Percentiles rank a stretch among this genome's conserved stretches.
These are phyloP conservation scores for Hyles lineata DNA, from an alignment of 2,888 invertebrate genomes.

Conservation along the genomic window DNA sequence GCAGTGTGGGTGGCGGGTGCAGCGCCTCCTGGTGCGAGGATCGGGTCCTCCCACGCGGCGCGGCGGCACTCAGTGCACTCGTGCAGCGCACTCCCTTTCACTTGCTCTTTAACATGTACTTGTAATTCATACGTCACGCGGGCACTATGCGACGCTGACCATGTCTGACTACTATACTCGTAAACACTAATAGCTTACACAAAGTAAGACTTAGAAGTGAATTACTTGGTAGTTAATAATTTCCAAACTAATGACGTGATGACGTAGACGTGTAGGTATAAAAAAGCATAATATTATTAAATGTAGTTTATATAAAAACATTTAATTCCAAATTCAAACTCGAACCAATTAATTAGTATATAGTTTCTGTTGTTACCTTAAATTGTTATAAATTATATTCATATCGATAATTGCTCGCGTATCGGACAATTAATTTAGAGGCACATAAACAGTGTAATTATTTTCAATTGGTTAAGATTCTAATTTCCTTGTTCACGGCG, in stretches of 20 bases:
- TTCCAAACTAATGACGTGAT: too few relatives aligned
- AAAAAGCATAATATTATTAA: background rate
- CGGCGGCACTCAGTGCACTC: conserved; percentile 40
- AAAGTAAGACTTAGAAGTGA: background rate
- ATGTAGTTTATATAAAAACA: too few relatives aligned
- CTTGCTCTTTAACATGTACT: conserved; percentile 33
- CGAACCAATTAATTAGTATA: too few relatives aligned
- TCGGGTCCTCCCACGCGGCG: conserved; percentile 62
- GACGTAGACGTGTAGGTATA: too few relatives aligned
- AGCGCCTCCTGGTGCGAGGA: conserved; percentile 29
- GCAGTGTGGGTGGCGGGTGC: background rate
- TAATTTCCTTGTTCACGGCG: conserved; percentile 17
- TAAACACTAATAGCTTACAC: background rate
- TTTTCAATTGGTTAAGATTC: conserved; percentile 4
- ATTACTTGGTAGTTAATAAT: too few relatives aligned
- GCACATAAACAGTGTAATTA: background rate
- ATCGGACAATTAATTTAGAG: background rate
- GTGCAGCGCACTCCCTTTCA: conserved; percentile 41
- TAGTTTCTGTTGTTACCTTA: background rate
- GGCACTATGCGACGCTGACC: background rate
- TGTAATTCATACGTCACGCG: conserved; percentile 40
- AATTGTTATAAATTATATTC: background rate
- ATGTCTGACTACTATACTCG: background rate
- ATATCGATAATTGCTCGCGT: background rate
- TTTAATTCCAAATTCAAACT: too few relatives aligned